Evolutionary conservation across 2,113 vertebrate genomes (phyloP).

Genomic region (Choloepus hoffmanni): DNA sequence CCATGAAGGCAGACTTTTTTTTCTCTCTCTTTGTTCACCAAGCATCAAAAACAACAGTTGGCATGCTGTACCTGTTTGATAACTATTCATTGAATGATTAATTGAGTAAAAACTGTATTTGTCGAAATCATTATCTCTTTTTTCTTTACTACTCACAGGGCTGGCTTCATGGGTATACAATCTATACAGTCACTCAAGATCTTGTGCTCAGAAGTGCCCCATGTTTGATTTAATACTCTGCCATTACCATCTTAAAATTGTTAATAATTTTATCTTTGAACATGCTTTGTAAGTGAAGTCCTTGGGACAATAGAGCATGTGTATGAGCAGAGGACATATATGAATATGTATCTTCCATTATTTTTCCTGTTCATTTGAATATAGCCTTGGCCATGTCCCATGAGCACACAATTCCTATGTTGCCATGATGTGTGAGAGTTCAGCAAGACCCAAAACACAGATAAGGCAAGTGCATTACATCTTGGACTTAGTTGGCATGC

Average conservation of each 20-base stretch:
- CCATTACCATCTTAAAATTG: neutral
- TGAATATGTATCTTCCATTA: neutral
- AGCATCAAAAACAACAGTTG: neutral
- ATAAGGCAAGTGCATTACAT: neutral
- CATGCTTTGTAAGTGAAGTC: neutral
- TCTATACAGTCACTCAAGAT: fast-evolving
- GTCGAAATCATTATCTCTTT: neutral
- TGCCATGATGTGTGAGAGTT: neutral
- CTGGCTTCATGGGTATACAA: neutral
- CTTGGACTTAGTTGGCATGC: fast-evolving
- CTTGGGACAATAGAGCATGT: neutral
- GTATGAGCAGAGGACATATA: neutral
- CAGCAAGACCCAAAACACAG: neutral
- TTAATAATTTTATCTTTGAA: neutral
- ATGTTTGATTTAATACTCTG: neutral
- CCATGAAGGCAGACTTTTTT: neutral
- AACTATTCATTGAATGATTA: neutral
- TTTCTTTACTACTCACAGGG: neutral
- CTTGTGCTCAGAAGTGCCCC: neutral
- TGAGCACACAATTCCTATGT: neutral
- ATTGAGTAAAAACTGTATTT: neutral
- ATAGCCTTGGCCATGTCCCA: neutral
- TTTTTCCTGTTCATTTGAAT: neutral
- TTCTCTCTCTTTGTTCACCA: neutral
- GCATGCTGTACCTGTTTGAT: neutral